A percentile compares a stretch with the other conserved stretches of the same genome.
These are phyloP conservation scores for Trididemnum miniatum DNA, from an alignment of 23 tunicate species.

Conservation along the genomic window DNA sequence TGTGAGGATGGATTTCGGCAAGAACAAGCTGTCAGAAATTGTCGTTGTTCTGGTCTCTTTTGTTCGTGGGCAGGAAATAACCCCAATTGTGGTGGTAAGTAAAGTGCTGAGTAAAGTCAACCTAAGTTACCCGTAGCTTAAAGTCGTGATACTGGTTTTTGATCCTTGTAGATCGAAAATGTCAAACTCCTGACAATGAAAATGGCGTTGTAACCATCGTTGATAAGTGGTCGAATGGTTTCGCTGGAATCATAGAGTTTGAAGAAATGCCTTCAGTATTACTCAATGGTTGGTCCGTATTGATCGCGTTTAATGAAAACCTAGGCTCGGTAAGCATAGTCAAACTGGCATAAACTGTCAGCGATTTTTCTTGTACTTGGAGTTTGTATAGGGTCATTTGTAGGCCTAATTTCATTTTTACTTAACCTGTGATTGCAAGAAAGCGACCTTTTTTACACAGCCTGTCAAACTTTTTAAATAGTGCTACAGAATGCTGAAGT, in stretches of 20 bases:
- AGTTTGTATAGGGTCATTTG: too few species aligned
- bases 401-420: too few species aligned
- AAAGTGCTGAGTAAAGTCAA: too few species aligned
- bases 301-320: constrained; percentile 43
- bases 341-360: too few species aligned
- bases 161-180: not conserved
- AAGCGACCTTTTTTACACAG: too few species aligned
- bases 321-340: constrained; percentile 70
- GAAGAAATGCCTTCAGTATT: constrained; percentile 17
- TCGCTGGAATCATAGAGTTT: constrained; percentile 71
- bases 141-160: too few species aligned
- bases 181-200: constrained; percentile 42
- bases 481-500: too few species aligned
- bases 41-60: constrained; percentile 48
- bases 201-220: constrained; percentile 40
- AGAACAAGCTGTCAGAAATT: constrained; percentile 4
- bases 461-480: too few species aligned
- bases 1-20: constrained; percentile 35
- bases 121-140: too few species aligned
- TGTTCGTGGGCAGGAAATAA: constrained; percentile 69
- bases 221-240: constrained; percentile 72
- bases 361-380: too few species aligned
- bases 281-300: constrained; percentile 66
- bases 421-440: too few species aligned
- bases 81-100: constrained; percentile 72